These are phyloP conservation scores for Nomada ferruginata DNA, from an alignment of 2,888 invertebrate species.

Conservation along the genomic window DNA sequence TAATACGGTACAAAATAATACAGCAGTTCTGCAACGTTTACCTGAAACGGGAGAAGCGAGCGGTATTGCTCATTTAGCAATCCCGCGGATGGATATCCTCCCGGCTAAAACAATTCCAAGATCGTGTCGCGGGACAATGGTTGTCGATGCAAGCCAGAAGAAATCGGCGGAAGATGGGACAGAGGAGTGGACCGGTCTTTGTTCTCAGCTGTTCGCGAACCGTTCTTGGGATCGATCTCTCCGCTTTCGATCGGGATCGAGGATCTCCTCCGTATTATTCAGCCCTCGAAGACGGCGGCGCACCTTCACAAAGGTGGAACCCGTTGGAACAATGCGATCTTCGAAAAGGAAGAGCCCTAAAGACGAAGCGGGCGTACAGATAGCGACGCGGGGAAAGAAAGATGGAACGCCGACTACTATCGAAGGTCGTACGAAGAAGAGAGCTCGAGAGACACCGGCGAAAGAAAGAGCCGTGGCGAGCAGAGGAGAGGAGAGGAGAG, in stretches of 20 bases:
- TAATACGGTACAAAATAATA: no score
- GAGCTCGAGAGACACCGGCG: constrained; percentile 41
- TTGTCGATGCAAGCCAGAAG: constrained; percentile 54
- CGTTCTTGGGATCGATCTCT: constrained; percentile 71
- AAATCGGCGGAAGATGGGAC: constrained; percentile 21
- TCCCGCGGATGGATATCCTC: no score
- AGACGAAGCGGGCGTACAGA: constrained; percentile 39
- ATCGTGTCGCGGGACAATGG: constrained; percentile 57
- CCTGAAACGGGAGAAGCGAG: neutral
- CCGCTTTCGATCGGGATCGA: constrained; percentile 78
- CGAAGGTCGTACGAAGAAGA: constrained; percentile 32
- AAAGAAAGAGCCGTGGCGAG: constrained; percentile 32
- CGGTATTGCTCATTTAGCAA: neutral
- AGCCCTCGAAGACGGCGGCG: constrained; percentile 77
- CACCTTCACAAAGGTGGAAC: constrained; percentile 76
- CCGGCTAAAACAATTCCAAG: no score
- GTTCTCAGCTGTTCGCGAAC: constrained; percentile 69
- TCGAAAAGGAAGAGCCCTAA: constrained; percentile 57
- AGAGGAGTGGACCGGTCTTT: constrained; percentile 58
- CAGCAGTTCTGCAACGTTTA: no score
- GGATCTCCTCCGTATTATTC: constrained; percentile 78
- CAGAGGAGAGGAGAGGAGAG: constrained; percentile 29
- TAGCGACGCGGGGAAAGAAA: constrained; percentile 50
- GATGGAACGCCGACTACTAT: constrained; percentile 36
- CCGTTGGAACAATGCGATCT: constrained; percentile 56